phyloP scores from a whole-genome alignment of 2,888 invertebrate genomes.

The Dorcus parallelipipedus region DNA sequence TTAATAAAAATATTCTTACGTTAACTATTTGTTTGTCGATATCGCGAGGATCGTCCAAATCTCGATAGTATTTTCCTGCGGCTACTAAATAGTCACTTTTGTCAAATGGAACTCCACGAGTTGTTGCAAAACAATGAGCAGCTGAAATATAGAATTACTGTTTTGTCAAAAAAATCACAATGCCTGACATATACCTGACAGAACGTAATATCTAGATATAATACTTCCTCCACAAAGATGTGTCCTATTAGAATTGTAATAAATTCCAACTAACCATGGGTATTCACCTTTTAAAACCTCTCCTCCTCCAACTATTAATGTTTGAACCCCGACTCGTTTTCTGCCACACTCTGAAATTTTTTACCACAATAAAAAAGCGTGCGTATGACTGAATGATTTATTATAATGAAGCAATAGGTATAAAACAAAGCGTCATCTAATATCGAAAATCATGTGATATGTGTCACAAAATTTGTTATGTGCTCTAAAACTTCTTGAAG shows the following conservation, averaged over 20 bases:
- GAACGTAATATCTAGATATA: slow-evolving; percentile 5
- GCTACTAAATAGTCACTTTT: slow-evolving; percentile 26
- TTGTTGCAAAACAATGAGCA: slow-evolving; percentile 29
- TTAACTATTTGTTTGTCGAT: slow-evolving; percentile 1
- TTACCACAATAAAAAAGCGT: neutral
- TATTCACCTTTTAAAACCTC: slow-evolving; percentile 5
- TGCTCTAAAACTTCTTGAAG: too few species aligned
- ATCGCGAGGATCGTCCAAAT: slow-evolving; percentile 32
- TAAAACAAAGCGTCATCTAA: slow-evolving; percentile 1
- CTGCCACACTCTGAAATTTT: slow-evolving; percentile 1
- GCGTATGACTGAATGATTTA: neutral
- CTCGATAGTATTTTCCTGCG: slow-evolving; percentile 40
- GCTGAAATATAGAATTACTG: slow-evolving; percentile 5
- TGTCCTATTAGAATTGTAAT: neutral
- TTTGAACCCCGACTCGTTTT: neutral
- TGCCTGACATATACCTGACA: slow-evolving; percentile 11
- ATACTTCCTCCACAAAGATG: slow-evolving; percentile 16
- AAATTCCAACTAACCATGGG: slow-evolving; percentile 14
- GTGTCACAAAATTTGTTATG: neutral
- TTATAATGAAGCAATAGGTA: neutral
- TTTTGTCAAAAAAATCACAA: neutral
- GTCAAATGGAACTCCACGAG: slow-evolving; percentile 10
- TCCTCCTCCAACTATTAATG: slow-evolving; percentile 3
- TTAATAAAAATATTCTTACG: neutral
- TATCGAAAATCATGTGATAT: slow-evolving; percentile 4